Percentiles rank a stretch among this genome's conserved stretches.
These are phyloP conservation scores for Drosophila seguyi DNA, from an alignment of 1,140 invertebrate genomes.

Conservation along the genomic window DNA sequence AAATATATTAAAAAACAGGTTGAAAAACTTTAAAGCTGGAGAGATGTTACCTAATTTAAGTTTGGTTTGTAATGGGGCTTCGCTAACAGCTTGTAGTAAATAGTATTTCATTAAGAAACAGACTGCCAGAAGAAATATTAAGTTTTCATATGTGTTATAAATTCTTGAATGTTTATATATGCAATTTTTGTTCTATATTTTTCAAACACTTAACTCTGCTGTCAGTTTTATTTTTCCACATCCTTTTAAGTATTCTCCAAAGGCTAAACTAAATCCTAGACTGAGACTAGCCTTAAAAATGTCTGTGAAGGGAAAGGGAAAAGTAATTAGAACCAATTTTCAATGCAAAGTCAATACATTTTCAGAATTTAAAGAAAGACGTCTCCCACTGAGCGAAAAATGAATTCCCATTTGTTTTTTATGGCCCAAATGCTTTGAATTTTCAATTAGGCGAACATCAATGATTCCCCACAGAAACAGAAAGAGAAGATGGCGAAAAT, in stretches of 20 bases:
- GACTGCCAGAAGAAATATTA: background rate
- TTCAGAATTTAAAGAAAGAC: background rate
- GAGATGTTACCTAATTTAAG: background rate
- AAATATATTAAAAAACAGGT: background rate
- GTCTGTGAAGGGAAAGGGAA: background rate
- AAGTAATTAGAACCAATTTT: background rate
- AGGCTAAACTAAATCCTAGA: too few relatives aligned
- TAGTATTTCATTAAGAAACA: background rate
- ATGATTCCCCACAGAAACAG: slow-evolving; percentile 9
- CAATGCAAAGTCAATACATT: slow-evolving; percentile 5
- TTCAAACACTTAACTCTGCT: background rate
- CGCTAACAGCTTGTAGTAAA: background rate
- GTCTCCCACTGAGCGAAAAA: slow-evolving; percentile 14
- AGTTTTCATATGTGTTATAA: background rate
- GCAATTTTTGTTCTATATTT: background rate
- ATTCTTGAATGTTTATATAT: background rate
- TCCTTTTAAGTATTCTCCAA: background rate
- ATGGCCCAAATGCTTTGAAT: slow-evolving; percentile 30
- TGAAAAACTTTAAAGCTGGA: background rate
- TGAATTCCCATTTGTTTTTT: slow-evolving; percentile 13
- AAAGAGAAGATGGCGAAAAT: slow-evolving; percentile 22
- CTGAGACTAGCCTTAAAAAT: background rate
- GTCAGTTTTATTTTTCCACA: background rate
- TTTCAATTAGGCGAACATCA: slow-evolving; percentile 52
- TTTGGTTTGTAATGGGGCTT: background rate